phyloP scores from a whole-genome alignment of 2,888 invertebrate species.

The Diplazon laetatorius region DNA sequence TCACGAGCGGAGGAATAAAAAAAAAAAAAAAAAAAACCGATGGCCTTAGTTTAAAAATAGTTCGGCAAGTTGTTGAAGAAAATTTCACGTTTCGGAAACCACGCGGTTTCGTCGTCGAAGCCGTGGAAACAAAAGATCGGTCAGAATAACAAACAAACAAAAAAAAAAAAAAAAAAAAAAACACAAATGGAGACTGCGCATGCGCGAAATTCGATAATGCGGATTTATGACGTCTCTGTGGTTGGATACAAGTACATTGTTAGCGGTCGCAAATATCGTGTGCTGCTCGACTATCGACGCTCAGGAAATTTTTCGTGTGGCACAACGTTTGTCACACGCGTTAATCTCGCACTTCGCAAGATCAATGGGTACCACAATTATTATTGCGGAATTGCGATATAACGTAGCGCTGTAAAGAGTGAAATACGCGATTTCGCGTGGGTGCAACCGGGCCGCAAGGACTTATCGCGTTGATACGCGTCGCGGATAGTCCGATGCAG shows the following conservation, averaged over 20 bases:
- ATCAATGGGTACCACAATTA: conserved; percentile 61
- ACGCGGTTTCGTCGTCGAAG: background rate
- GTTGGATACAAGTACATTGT: conserved; percentile 37
- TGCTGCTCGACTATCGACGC: too few relatives aligned
- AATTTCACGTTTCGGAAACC: background rate
- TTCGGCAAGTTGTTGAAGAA: conserved; percentile 3
- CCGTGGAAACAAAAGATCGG: conserved; percentile 4
- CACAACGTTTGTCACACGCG: conserved; percentile 46
- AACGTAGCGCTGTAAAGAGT: conserved; percentile 14
- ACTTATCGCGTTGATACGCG: conserved; percentile 35
- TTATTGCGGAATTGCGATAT: conserved; percentile 21
- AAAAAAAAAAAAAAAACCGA: conserved; percentile 27
- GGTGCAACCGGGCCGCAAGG: conserved; percentile 10
- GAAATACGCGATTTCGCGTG: conserved; percentile 5
- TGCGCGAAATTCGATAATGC: conserved; percentile 46
- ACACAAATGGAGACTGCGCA: conserved; percentile 25
- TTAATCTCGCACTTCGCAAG: conserved; percentile 55
- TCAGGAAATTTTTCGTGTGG: conserved; percentile 17
- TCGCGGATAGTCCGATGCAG: conserved; percentile 14
- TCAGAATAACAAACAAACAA: conserved; percentile 28
- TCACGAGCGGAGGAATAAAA: conserved; percentile 15
- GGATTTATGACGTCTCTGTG: conserved; percentile 41
- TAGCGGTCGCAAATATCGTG: conserved; percentile 17
- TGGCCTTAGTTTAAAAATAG: conserved; percentile 49
- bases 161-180: conserved; percentile 32